Evolutionary conservation across 1,140 invertebrate genomes (phyloP).

Genomic region (Oryzaephilus surinamensis): DNA sequence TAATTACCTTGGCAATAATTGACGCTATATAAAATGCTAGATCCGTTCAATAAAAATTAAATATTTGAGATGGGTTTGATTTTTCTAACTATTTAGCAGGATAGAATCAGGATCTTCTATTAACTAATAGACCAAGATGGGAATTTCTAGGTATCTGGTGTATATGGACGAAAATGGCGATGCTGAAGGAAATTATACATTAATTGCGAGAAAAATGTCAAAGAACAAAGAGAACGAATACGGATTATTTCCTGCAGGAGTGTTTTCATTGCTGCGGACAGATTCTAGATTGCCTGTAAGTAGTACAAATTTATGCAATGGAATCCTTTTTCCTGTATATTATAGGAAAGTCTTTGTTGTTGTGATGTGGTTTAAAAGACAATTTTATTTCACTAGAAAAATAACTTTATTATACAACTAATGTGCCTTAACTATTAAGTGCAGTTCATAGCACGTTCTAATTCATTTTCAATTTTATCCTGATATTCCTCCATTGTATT

Average conservation of each 20-base stretch:
- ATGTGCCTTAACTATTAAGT: constrained; percentile 2
- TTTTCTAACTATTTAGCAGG: too few relatives aligned
- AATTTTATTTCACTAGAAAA: too few relatives aligned
- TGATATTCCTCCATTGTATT: constrained; percentile 10
- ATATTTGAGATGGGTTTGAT: too few relatives aligned
- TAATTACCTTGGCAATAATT: too few relatives aligned
- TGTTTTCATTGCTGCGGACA: constrained; percentile 45
- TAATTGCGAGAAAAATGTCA: constrained; percentile 55
- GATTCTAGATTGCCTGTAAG: constrained; percentile 46
- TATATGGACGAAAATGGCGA: constrained; percentile 92
- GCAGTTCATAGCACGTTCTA: constrained; percentile 11
- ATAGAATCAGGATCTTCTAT: too few relatives aligned
- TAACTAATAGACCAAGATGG: too few relatives aligned
- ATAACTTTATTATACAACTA: too few relatives aligned
- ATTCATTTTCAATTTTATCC: constrained; percentile 9
- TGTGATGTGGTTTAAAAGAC: too few relatives aligned
- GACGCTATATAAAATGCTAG: too few relatives aligned
- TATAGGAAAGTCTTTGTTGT: not conserved
- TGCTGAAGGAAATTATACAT: constrained; percentile 91
- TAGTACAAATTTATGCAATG: constrained; percentile 11
- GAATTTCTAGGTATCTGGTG: constrained; percentile 67
- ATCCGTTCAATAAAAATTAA: too few relatives aligned
- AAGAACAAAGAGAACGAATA: constrained; percentile 31
- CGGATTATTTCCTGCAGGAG: constrained; percentile 65
- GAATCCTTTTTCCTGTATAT: too few relatives aligned